Conservation (phyloP, 2,888 invertebrate genomes). For the Chaitophorus viminalis region DNA sequence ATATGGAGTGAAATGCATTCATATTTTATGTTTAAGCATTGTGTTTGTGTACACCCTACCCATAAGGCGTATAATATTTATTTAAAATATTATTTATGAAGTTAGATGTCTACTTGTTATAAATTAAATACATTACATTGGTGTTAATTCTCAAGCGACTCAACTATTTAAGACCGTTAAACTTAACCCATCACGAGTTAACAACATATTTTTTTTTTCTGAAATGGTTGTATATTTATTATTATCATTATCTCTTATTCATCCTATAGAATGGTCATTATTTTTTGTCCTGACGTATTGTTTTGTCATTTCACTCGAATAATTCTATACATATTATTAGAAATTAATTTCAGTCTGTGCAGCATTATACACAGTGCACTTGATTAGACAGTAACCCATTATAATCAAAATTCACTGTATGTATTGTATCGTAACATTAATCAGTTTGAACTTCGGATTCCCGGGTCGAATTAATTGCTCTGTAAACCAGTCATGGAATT, state of each 20-base stretch:
- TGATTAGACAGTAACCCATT: constrained; percentile 42
- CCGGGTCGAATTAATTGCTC: constrained; percentile 43
- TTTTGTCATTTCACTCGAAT: constrained; percentile 35
- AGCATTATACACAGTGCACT: neutral
- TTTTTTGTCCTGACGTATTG: neutral
- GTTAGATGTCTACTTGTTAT: too few species aligned
- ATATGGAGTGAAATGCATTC: too few species aligned
- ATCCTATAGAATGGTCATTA: constrained; percentile 25
- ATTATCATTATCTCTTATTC: constrained; percentile 12
- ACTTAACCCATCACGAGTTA: too few species aligned
- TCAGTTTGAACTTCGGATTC: constrained; percentile 33
- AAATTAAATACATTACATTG: too few species aligned
- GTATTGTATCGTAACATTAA: constrained; percentile 26
- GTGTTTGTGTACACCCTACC: too few species aligned
- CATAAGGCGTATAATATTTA: too few species aligned
- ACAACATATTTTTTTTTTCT: neutral
- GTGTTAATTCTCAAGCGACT: too few species aligned
- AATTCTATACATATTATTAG: constrained; percentile 2
- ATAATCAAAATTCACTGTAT: constrained; percentile 2
- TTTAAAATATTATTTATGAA: too few species aligned
- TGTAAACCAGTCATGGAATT: constrained; percentile 31
- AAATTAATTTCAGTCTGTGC: constrained; percentile 39
- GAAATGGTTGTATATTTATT: neutral
- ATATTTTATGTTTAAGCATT: too few species aligned
- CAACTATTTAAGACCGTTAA: too few species aligned